Percentiles rank a stretch among this genome's conserved stretches.
Conservation (phyloP, 2,113 vertebrate genomes). For the Mustela nigripes region DNA sequence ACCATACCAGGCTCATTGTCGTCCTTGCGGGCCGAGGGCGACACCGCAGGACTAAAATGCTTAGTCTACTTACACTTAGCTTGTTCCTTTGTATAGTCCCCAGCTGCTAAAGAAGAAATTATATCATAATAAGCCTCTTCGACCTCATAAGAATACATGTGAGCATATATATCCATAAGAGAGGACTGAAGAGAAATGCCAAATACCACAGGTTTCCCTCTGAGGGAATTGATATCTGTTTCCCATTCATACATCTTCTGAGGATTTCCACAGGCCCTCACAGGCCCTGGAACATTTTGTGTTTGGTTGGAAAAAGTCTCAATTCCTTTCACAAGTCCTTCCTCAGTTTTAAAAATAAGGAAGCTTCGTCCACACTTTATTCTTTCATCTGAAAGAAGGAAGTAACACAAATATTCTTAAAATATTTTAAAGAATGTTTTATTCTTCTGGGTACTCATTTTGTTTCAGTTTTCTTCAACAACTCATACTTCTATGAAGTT, state of each 20-base stretch:
- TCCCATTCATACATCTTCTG: not conserved
- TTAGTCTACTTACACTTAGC: not conserved
- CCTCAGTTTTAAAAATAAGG: not conserved
- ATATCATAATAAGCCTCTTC: not conserved
- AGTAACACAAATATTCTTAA: not conserved
- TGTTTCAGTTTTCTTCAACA: not conserved
- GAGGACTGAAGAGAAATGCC: not conserved
- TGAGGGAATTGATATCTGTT: not conserved
- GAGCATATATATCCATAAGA: not conserved
- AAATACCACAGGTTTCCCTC: not conserved
- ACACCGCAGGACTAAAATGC: not conserved
- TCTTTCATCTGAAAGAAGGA: conserved; percentile 40
- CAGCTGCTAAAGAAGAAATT: not conserved
- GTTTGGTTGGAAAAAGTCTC: not conserved
- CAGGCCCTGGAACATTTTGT: not conserved
- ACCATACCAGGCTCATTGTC: too few species aligned
- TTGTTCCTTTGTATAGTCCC: not conserved
- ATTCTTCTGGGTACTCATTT: not conserved
- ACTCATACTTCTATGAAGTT: not conserved
- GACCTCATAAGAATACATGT: not conserved
- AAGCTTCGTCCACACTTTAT: not conserved
- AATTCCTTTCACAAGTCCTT: not conserved
- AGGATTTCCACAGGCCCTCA: not conserved
- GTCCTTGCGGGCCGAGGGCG: too few species aligned
- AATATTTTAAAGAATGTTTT: not conserved